Percentiles rank a stretch among this genome's conserved stretches.
Conservation (phyloP, 2,888 invertebrate species). For the Hirtodrosophila histrioides region DNA sequence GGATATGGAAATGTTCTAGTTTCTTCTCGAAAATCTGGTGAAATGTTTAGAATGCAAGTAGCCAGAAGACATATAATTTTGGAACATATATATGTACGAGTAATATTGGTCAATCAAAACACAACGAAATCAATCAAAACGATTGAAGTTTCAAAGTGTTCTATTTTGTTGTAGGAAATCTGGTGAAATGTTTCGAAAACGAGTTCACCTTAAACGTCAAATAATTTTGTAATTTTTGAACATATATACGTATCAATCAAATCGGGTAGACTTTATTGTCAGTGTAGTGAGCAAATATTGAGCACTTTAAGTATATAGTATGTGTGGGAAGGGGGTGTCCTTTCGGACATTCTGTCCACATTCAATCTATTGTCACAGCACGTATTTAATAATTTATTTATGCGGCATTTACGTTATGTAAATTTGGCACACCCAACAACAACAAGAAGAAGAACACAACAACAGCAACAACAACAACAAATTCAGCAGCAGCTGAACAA, state of each 20-base stretch:
- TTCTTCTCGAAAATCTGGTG: too few species aligned
- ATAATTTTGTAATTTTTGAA: conserved; percentile 1
- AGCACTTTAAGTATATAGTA: not conserved
- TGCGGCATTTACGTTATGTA: conserved; percentile 80
- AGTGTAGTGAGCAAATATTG: not conserved
- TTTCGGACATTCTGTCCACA: conserved; percentile 34
- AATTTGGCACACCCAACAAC: conserved; percentile 65
- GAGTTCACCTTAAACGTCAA: too few species aligned
- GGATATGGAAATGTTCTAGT: too few species aligned
- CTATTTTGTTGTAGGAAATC: too few species aligned
- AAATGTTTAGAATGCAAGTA: too few species aligned
- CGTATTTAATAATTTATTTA: conserved; percentile 80
- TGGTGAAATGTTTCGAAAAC: too few species aligned
- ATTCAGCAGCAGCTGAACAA: conserved; percentile 38
- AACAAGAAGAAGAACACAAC: conserved; percentile 22
- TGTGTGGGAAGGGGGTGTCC: conserved; percentile 3
- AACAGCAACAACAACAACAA: conserved; percentile 11
- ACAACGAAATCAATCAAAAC: too few species aligned
- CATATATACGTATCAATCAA: too few species aligned
- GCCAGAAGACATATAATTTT: too few species aligned
- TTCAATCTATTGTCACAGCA: conserved; percentile 56
- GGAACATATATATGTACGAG: too few species aligned
- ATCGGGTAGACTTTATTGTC: not conserved
- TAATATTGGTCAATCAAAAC: too few species aligned
- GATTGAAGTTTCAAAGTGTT: too few species aligned